Conservation (phyloP, 2,888 invertebrate species). For the Sarcophaga variegata region DNA sequence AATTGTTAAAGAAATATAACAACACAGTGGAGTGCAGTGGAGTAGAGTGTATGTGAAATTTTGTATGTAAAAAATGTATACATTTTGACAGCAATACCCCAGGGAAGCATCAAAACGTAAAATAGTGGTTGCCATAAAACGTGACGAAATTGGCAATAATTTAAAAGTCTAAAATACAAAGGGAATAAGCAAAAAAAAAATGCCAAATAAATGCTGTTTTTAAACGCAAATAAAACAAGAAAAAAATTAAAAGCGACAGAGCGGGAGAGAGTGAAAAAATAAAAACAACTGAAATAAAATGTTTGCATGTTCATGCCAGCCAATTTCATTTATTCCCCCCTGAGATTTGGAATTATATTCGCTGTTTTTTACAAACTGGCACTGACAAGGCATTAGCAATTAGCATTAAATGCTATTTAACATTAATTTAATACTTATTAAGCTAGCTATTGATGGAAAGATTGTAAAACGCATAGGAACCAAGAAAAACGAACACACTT, state of each 20-base stretch:
- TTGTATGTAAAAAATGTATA: background rate
- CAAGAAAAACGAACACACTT: background rate
- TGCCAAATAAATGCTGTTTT: slow-evolving; percentile 28
- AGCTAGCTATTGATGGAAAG: background rate
- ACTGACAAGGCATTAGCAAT: slow-evolving; percentile 49
- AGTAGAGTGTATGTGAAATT: too few species aligned
- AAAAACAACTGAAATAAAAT: slow-evolving; percentile 45
- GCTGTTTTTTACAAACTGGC: background rate
- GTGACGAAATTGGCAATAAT: slow-evolving; percentile 69
- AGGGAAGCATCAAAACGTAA: slow-evolving; percentile 68
- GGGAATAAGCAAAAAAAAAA: background rate
- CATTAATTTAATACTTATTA: slow-evolving; percentile 15
- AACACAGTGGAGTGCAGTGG: background rate
- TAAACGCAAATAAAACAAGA: slow-evolving; percentile 27
- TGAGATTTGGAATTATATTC: background rate
- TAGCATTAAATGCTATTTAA: slow-evolving; percentile 47
- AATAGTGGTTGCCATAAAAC: slow-evolving; percentile 69
- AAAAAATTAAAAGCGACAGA: slow-evolving; percentile 25
- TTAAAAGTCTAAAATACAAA: slow-evolving; percentile 40
- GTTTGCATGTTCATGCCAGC: slow-evolving; percentile 46
- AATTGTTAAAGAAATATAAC: slow-evolving; percentile 20
- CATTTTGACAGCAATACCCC: slow-evolving; percentile 57
- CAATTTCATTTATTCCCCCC: slow-evolving; percentile 19
- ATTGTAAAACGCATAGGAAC: background rate
- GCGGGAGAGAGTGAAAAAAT: background rate